A percentile compares a stretch with the other conserved stretches of the same genome.
Conservation (phyloP, 2,888 invertebrate genomes). For the Molorchus minor region DNA sequence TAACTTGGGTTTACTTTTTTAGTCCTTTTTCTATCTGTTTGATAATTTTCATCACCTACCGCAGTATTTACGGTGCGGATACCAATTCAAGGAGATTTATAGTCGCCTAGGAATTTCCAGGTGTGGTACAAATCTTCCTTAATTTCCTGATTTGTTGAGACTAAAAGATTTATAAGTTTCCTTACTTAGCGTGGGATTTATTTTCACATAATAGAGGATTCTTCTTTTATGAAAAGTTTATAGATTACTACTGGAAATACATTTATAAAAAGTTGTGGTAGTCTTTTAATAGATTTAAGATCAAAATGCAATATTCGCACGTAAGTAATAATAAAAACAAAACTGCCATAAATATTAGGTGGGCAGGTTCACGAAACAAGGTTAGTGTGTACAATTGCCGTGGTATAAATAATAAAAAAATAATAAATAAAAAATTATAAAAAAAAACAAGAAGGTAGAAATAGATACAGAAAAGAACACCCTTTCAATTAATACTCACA, state of each 20-base stretch:
- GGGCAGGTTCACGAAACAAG: too few species aligned
- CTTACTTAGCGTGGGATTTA: conserved; percentile 29
- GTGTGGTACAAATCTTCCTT: conserved; percentile 37
- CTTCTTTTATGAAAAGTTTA: neutral
- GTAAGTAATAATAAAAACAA: too few species aligned
- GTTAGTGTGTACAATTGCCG: too few species aligned
- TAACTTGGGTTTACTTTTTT: neutral
- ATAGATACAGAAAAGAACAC: too few species aligned
- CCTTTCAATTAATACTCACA: too few species aligned
- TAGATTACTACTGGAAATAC: neutral
- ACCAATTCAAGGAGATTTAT: conserved; percentile 30
- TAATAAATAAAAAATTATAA: too few species aligned
- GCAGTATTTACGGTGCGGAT: conserved; percentile 11
- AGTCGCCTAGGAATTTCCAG: conserved; percentile 34
- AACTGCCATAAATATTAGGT: too few species aligned
- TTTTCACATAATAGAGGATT: conserved; percentile 33
- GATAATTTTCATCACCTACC: conserved; percentile 15
- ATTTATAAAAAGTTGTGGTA: too few species aligned
- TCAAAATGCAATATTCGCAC: too few species aligned
- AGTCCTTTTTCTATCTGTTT: neutral
- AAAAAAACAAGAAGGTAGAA: too few species aligned
- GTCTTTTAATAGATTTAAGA: too few species aligned
- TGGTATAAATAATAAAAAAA: too few species aligned
- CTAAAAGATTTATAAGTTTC: conserved; percentile 37
- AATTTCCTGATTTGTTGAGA: conserved; percentile 39